Evolutionary conservation across 1,140 invertebrate genomes (phyloP), one percentile per base, ranked within the genome.

Genomic region (Aradophagus sp.): DNA sequence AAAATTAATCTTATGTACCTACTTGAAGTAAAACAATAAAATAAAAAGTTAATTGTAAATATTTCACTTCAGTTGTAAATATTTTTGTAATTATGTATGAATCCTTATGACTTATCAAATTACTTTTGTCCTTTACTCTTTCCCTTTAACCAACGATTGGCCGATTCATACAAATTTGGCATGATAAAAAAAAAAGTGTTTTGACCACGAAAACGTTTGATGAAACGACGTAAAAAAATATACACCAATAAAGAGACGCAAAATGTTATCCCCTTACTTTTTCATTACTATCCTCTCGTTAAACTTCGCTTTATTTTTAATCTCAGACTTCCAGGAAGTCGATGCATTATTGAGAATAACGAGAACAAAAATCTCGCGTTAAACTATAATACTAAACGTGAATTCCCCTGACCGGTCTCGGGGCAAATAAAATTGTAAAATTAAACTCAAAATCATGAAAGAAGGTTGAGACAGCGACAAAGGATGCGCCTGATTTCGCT

Each of bases 341-440:
- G 11, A 38, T 50, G 8, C 2, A 61, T 14, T 39, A 17, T n/a
- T n/a, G n/a, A 38, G 8, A 36, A 20, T 12, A 62, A 32, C 6
- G 12, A 23, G n/a, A n/a, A n/a, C n/a, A 36, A 52, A 38, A 48
- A 50, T 50, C 44, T 42, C 42, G 31, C 15, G 14, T 56, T 32
- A 16, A 56, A 34, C 20, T 56, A 56, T 66, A 56, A 56, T 66
- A 55, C 50, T 63, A 53, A 63, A 13, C 8, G 29, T 47, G 32
- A 5, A 62, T 6, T 20, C 20, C 20, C 26, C 15, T 36, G n/a
- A n/a, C n/a, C n/a, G n/a, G n/a, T n/a, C n/a, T n/a, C 32, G 31
- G 26, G 47, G 16, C 7, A 55, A 65, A 48, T 63, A 63, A 65
- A 45, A 47, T 47, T 65, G n/a, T 48, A 66, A 55, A 35, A 35